Evolutionary conservation across 2,113 vertebrate genomes (phyloP).

Genomic region (Hystrix cristata): DNA sequence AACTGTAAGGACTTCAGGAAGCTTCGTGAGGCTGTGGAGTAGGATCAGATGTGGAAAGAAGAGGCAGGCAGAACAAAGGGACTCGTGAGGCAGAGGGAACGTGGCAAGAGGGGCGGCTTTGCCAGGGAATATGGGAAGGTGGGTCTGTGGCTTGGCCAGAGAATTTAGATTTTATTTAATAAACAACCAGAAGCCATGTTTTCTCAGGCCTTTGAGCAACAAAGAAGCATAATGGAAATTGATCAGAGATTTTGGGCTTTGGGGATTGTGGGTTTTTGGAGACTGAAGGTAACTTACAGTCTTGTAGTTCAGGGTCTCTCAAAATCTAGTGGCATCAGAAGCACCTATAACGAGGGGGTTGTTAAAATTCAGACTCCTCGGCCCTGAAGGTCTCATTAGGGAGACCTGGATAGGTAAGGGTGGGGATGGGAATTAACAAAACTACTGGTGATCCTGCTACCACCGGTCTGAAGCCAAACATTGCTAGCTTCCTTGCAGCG

Average conservation of each 20-base stretch:
- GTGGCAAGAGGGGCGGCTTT: neutral
- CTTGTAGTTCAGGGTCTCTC: neutral
- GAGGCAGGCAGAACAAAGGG: neutral
- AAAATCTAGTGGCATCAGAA: neutral
- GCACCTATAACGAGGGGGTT: neutral
- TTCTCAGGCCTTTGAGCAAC: neutral
- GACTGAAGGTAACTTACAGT: neutral
- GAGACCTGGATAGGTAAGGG: neutral
- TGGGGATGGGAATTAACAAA: neutral
- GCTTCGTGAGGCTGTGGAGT: neutral
- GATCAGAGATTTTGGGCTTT: neutral
- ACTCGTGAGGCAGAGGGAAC: neutral
- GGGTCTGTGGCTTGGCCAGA: neutral
- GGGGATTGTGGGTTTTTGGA: neutral
- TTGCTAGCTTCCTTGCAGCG: neutral
- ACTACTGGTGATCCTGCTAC: neutral
- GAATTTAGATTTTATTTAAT: slow-evolving; percentile 7
- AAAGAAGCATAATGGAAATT: neutral
- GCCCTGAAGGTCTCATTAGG: neutral
- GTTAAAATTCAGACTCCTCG: neutral
- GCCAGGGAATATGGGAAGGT: neutral
- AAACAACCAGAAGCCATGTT: neutral
- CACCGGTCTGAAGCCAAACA: neutral
- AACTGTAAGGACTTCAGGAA: neutral
- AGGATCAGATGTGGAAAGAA: slow-evolving; percentile 4